Evolutionary conservation across 2,888 invertebrate species (phyloP).

Genomic region (Abscondita cerata): DNA sequence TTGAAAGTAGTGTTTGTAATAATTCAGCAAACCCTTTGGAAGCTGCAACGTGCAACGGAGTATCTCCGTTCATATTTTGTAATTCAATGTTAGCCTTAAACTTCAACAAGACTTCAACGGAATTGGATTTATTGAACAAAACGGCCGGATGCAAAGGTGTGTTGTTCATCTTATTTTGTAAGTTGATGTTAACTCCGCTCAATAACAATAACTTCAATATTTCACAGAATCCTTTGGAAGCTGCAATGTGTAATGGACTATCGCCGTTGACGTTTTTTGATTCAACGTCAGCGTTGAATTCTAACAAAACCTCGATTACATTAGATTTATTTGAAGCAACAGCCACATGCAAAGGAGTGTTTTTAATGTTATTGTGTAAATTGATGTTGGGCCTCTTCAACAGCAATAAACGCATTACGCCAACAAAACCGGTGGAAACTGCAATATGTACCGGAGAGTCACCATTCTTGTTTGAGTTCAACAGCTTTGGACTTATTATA

Average conservation of each 20-base stretch:
- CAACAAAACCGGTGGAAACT: too few species aligned
- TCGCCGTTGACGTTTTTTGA: not conserved
- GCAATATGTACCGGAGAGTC: too few species aligned
- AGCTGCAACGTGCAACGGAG: not conserved
- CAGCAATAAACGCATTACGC: too few species aligned
- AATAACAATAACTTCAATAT: not conserved
- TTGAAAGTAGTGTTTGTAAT: not conserved
- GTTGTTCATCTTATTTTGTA: not conserved
- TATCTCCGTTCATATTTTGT: not conserved
- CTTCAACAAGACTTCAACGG: not conserved
- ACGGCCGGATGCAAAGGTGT: not conserved
- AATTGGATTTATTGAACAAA: too few species aligned
- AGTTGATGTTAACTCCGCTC: not conserved
- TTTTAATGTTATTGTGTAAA: too few species aligned
- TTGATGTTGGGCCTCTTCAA: too few species aligned
- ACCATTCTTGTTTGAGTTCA: too few species aligned
- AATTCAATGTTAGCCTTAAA: not conserved
- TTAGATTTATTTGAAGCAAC: too few species aligned
- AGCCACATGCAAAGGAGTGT: too few species aligned
- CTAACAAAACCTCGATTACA: too few species aligned
- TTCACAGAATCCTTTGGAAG: not conserved
- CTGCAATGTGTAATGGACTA: not conserved
- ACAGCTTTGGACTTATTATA: not conserved
- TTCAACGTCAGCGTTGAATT: not conserved
- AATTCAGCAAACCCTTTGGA: not conserved